These are phyloP conservation scores for Virgularia gustaviana DNA, from an alignment of 92 coral and sea anemone species.

Conservation along the genomic window DNA sequence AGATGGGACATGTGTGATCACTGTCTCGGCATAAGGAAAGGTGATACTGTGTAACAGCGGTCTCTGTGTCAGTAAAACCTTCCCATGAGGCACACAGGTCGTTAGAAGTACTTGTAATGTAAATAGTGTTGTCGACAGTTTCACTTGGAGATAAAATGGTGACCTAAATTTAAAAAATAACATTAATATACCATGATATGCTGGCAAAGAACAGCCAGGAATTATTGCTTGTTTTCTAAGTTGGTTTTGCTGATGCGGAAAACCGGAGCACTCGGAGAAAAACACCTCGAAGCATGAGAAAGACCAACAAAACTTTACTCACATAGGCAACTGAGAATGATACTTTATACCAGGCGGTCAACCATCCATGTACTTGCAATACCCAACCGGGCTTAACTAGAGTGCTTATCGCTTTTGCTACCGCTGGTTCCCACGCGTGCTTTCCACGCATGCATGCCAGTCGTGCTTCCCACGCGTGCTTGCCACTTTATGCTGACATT, in stretches of 20 bases:
- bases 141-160: conserved; percentile 59
- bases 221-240: too few species aligned
- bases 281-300: too few species aligned
- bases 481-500: background rate
- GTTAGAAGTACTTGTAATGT: conserved; percentile 64
- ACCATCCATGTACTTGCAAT: too few species aligned
- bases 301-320: too few species aligned
- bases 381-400: too few species aligned
- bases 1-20: conserved; percentile 56
- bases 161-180: conserved; percentile 49
- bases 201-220: background rate
- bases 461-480: background rate
- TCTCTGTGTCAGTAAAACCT: conserved; percentile 57
- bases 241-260: too few species aligned
- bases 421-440: background rate
- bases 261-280: too few species aligned
- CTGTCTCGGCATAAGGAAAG: conserved; percentile 69
- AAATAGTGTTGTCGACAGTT: conserved; percentile 49
- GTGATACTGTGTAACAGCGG: conserved; percentile 55
- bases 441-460: background rate
- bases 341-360: too few species aligned
- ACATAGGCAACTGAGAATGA: too few species aligned
- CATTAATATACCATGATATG: background rate
- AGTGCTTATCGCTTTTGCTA: background rate
- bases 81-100: conserved; percentile 76